Evolutionary conservation across 2,797 vertebrate genomes (phyloP), one percentile per base, ranked within the genome.

Genomic region (Miichthys miiuy): DNA sequence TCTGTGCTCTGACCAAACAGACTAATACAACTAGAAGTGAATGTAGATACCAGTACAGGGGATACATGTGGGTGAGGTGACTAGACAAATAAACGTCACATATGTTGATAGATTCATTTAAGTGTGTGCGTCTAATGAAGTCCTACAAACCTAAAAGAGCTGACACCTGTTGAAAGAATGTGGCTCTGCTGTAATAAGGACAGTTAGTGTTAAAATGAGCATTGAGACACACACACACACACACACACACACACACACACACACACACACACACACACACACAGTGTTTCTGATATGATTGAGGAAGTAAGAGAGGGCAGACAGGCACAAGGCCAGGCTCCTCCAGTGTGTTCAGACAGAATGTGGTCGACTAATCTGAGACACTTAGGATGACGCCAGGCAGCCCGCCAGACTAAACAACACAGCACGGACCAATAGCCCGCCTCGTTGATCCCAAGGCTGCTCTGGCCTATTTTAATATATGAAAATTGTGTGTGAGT

Each of bases 341-440:
- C 25, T 61, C 38, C 42, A 41, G 21, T 58, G 52, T 74, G 58
- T 47, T 70, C 57, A 71, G 66, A 81, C 63, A 61, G 42, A 74
- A 51, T 56, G 58, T 42, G 47, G 55, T 46, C 4, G 8, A 70
- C 71, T 79, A 67, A 79, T 67, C 66, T 23, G 48, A 82, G 63
- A 64, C 20, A 25, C 56, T 67, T 17, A 20, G 17, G 66, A 23
- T n/a, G 62, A 80, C 66, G 34, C 47, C 66, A 60, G 61, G 25
- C 60, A 64, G 41, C 30, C 44, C 50, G 21, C n/a, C 70, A 84
- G 76, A 87, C 85, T 61, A 82, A 77, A 79, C 56, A 82, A 81
- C 69, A 74, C 46, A 79, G 74, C 61, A 25, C 10, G 16, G 17
- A 68, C 72, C 65, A 71, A 71, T n/a, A 11, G 71, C 13, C 42